Evolutionary conservation across 2,113 vertebrate genomes (phyloP), one percentile per base, ranked within the genome.

Genomic region (Leptodactylus fuscus): DNA sequence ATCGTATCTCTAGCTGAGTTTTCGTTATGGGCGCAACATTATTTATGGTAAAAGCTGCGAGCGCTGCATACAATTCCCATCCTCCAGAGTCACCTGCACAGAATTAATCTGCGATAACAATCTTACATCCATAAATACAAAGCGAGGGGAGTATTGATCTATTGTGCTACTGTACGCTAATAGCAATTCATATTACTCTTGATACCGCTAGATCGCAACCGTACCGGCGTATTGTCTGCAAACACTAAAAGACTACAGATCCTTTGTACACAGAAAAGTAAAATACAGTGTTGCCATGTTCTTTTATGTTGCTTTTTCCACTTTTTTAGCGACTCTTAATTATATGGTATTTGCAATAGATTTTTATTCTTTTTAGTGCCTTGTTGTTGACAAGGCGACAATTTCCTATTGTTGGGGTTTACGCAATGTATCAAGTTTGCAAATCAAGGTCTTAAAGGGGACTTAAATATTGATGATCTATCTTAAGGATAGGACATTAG

Each of bases 141-240:
- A 65, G 75, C 24, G 20, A 78, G n/a, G n/a, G 58, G 32, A 79
- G 46, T 71, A 85, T 79, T 85, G 83, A 79, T 85, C 62, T 70
- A 79, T 70, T 55, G 62, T 41, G 46, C 62, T 55, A 22, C 55
- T 58, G 44, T 44, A 24, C 48, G 48, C 67, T 51, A 79, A 85
- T 41, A 85, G 60, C 62, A 24, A 49, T 70, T 85, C 60, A 53
- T 55, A 85, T 51, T 55, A n/a, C 44, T 85, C 60, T 70, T 51
- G 9, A 53, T 53, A 69, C 38, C 67, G 60, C 69, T 41, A 18
- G 4, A 44, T 44, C 41, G 41, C 41, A 4, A 44, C 41, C 41
- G 41, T 9, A 44, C 4, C 41, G 41, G 15, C 48, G 32, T 46
- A 51, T 69, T 67, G 11, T 51, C 77, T 22, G 1, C n/a, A 22